Evolutionary conservation across 2,888 invertebrate genomes (phyloP), one percentile per base, ranked within the genome.

Genomic region (Heliconius erato): DNA sequence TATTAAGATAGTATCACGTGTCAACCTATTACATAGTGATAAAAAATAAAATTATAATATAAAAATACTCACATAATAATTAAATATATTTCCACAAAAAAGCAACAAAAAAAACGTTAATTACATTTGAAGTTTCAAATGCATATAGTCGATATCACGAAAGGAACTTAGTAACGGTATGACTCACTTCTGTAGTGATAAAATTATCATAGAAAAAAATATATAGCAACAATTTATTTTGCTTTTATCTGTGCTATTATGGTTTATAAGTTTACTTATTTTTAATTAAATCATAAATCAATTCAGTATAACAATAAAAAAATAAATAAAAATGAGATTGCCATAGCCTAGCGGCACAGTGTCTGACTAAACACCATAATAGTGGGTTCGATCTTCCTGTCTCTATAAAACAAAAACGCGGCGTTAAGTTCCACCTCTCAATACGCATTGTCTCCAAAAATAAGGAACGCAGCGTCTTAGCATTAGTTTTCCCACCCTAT

Each of bases 161-260:
- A 76, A 81, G 81, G 81, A 81, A 81, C 76, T 81, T 59, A 81
- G 63, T 77, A 77, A 71, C 44, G 49, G 54, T 23, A 49, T 77
- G 77, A 69, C 28, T 80, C 76, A 68, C 40, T 26, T 23, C 74
- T 14, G 7, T n/a, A 23, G 12, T 76, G 69, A 81, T 81, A 81
- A 54, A 54, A 23, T 23, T 54, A 63, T 40, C 5, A 40, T n/a
- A 11, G n/a, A 40, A 35, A 40, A 65, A 76, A 77, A 65, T 1
- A 65, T 1, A 63, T 26, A 59, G 23, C 54, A 74, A 74, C 32
- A n/a, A 32, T 54, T 14, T n/a, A 54, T 32, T 32, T 54, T 23
- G 54, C 11, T 54, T 74, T 54, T 74, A 74, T 63, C 14, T 54
- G 9, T 19, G 32, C 54, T 74, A 54, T 63, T n/a, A n/a, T 63